Evolutionary conservation across 2,888 invertebrate genomes (phyloP).

Genomic region (Rhorus exstirpatorius): DNA sequence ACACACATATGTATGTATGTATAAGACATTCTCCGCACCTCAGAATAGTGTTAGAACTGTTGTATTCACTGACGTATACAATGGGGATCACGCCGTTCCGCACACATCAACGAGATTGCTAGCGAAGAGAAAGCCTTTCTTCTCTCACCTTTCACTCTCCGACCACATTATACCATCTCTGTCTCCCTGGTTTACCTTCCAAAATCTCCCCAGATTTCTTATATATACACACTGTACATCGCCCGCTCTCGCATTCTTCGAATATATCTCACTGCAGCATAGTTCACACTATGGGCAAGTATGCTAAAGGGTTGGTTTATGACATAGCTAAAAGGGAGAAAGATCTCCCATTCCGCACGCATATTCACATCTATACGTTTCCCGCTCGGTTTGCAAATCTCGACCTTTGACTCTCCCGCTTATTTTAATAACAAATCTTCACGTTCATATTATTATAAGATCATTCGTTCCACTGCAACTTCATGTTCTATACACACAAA

Average conservation of each 20-base stretch:
- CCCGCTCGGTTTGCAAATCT: constrained; percentile 1
- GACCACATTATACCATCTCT: constrained; percentile 41
- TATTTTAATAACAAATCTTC: constrained; percentile 38
- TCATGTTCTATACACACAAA: neutral
- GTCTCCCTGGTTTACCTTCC: constrained; percentile 24
- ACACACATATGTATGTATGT: neutral
- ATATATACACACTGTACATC: constrained; percentile 1
- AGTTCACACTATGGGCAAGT: neutral
- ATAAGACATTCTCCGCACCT: constrained; percentile 12
- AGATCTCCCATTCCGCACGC: neutral
- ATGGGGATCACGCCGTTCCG: constrained; percentile 41
- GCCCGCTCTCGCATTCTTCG: constrained; percentile 32
- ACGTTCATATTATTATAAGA: constrained; percentile 30
- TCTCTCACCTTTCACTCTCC: constrained; percentile 34
- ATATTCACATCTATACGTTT: neutral
- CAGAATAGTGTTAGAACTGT: constrained; percentile 35
- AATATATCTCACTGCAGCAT: constrained; percentile 23
- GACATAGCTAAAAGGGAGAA: constrained; percentile 17
- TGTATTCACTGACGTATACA: constrained; percentile 43
- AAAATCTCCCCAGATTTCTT: constrained; percentile 37
- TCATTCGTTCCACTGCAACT: neutral
- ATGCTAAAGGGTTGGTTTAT: constrained; percentile 35
- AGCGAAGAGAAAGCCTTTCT: constrained; percentile 31
- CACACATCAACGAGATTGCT: constrained; percentile 51
- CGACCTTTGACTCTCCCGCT: neutral